These are phyloP conservation scores for Microdon myrmicae DNA, from an alignment of 2,888 invertebrate genomes.

Conservation along the genomic window DNA sequence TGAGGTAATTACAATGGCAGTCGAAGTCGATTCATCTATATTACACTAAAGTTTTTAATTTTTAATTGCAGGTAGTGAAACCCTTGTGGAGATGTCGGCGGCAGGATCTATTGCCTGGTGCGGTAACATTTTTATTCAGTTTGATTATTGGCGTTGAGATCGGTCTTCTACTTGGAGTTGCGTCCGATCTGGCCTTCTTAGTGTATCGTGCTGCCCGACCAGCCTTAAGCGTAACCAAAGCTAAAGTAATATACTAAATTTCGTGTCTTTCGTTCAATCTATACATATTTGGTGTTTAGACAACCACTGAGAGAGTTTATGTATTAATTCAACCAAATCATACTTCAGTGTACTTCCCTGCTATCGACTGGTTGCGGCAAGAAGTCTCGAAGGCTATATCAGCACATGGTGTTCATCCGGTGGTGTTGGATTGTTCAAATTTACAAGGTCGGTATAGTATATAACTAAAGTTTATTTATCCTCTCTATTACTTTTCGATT, in stretches of 20 bases:
- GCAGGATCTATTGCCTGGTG: conserved; percentile 81
- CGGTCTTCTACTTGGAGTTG: conserved; percentile 85
- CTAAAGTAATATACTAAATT: conserved; percentile 68
- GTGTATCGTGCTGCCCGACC: conserved; percentile 86
- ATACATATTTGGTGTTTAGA: conserved; percentile 68
- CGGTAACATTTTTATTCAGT: conserved; percentile 86
- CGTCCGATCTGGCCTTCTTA: conserved; percentile 79
- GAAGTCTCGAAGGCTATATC: conserved; percentile 80
- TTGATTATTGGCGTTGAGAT: conserved; percentile 85
- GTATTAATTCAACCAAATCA: conserved; percentile 82
- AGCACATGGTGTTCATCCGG: conserved; percentile 77
- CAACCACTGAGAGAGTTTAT: conserved; percentile 75
- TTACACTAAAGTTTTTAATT: background rate
- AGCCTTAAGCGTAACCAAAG: conserved; percentile 77
- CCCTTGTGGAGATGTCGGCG: conserved; percentile 87
- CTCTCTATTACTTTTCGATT: conserved; percentile 5
- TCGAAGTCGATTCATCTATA: too few species aligned
- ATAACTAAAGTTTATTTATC: conserved; percentile 4
- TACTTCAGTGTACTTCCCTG: conserved; percentile 82
- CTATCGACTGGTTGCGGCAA: conserved; percentile 83
- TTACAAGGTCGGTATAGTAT: conserved; percentile 71
- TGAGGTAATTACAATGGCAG: conserved; percentile 74
- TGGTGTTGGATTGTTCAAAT: conserved; percentile 84
- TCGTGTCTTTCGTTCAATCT: conserved; percentile 5
- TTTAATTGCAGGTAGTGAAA: conserved; percentile 73